These are phyloP conservation scores for Lethenteron reissneri DNA, from an alignment of 2,113 vertebrate genomes.

Conservation along the genomic window DNA sequence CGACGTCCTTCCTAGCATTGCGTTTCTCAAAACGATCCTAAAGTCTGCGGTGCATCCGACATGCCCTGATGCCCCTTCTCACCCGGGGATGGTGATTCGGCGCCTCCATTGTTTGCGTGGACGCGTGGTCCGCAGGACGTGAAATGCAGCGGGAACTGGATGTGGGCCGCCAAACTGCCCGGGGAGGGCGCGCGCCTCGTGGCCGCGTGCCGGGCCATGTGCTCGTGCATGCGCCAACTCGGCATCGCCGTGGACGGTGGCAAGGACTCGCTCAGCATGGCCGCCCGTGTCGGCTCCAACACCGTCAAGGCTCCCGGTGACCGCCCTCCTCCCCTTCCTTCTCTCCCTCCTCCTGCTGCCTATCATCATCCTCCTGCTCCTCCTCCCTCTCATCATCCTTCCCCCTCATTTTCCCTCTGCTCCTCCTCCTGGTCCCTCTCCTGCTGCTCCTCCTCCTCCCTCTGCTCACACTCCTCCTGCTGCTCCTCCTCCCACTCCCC, in stretches of 20 bases:
- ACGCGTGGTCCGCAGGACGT: conserved; percentile 31
- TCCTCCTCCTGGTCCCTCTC: background rate
- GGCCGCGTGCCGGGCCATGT: conserved; percentile 57
- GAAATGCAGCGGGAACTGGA: conserved; percentile 80
- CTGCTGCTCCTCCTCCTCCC: background rate
- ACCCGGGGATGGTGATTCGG: background rate
- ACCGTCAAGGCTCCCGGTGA: conserved; percentile 61
- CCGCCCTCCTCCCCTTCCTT: conserved; percentile 7
- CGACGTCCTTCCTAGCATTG: no score
- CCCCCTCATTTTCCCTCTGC: background rate
- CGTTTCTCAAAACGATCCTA: no score
- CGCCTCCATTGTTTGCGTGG: background rate
- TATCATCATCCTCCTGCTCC: background rate
- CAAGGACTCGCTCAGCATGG: conserved; percentile 84
- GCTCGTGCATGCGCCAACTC: conserved; percentile 39
- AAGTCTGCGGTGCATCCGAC: no score
- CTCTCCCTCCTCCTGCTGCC: background rate
- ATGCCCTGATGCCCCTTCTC: no score
- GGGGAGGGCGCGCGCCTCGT: conserved; percentile 47
- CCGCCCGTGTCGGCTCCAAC: conserved; percentile 40
- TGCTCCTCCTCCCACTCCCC: no score
- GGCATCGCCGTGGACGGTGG: conserved; percentile 65
- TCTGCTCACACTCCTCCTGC: background rate
- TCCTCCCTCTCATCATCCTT: background rate
- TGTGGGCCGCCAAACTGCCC: conserved; percentile 68